Evolutionary conservation across 37 sponge, comb jelly and placozoan species (phyloP).

Genomic region (Lycopodina hypogea): DNA sequence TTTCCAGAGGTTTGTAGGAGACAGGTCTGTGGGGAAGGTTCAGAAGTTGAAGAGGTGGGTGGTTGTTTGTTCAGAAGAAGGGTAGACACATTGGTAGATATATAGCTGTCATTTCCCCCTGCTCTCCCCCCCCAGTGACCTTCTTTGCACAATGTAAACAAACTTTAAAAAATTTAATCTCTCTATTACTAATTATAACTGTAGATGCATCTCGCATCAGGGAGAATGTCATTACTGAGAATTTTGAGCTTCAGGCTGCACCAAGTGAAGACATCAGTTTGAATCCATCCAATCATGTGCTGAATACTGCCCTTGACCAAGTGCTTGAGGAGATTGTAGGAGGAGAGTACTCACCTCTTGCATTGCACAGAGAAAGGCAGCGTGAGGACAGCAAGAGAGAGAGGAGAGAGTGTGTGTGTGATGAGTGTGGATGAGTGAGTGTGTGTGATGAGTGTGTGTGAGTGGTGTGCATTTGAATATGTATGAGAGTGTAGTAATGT

Average conservation of each 20-base stretch:
- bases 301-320: not conserved
- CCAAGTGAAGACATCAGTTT: not conserved
- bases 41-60: too few relatives aligned
- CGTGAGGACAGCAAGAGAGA: not conserved
- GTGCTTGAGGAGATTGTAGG: not conserved
- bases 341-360: not conserved
- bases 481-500: too few relatives aligned
- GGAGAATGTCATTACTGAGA: conserved; percentile 13
- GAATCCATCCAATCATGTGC: conserved; percentile 12
- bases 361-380: not conserved
- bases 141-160: too few relatives aligned
- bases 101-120: too few relatives aligned
- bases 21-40: too few relatives aligned
- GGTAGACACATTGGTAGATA: too few relatives aligned
- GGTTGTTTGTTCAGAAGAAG: too few relatives aligned
- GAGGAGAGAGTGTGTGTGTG: not conserved
- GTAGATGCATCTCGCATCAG: not conserved
- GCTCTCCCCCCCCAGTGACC: too few relatives aligned
- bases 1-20: too few relatives aligned
- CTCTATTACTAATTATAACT: not conserved
- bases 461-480: too few relatives aligned
- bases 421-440: not conserved
- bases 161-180: too few relatives aligned
- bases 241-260: not conserved
- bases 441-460: too few relatives aligned